Conservation (phyloP, 2,113 vertebrate species). For the Heloderma charlesbogerti region DNA sequence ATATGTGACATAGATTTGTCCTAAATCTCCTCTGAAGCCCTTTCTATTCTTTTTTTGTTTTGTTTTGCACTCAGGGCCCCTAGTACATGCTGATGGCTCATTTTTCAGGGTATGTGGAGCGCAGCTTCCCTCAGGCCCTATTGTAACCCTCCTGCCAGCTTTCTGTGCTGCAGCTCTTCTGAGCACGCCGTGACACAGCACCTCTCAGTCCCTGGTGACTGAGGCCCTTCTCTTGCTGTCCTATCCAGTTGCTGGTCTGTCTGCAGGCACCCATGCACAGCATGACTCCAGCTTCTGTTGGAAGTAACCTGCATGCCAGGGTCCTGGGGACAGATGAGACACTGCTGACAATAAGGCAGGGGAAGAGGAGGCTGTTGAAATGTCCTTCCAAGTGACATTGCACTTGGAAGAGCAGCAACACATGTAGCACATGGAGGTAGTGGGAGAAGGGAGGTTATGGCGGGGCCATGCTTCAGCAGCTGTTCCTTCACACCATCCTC, state of each 20-base stretch:
- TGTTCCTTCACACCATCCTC: background rate
- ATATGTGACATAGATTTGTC: background rate
- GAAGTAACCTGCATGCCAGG: background rate
- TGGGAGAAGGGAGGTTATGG: background rate
- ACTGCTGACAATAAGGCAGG: background rate
- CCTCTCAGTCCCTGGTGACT: background rate
- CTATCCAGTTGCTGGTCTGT: background rate
- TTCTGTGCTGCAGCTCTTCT: too few relatives aligned
- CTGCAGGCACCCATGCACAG: background rate
- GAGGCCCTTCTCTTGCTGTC: background rate
- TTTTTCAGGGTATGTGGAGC: background rate
- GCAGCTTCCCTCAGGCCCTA: background rate
- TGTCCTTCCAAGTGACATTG: background rate
- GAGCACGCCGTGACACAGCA: background rate
- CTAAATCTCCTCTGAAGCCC: background rate
- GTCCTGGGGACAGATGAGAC: background rate
- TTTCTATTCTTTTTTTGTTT: background rate
- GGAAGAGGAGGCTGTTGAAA: background rate
- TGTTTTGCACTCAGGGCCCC: background rate
- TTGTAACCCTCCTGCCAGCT: background rate
- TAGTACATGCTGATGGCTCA: background rate
- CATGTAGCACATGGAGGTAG: too few relatives aligned
- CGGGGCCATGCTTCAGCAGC: background rate
- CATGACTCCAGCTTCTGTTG: background rate
- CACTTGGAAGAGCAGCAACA: background rate